phyloP scores from a whole-genome alignment of 1,140 invertebrate genomes.

The Ostrea denselamellosa region DNA sequence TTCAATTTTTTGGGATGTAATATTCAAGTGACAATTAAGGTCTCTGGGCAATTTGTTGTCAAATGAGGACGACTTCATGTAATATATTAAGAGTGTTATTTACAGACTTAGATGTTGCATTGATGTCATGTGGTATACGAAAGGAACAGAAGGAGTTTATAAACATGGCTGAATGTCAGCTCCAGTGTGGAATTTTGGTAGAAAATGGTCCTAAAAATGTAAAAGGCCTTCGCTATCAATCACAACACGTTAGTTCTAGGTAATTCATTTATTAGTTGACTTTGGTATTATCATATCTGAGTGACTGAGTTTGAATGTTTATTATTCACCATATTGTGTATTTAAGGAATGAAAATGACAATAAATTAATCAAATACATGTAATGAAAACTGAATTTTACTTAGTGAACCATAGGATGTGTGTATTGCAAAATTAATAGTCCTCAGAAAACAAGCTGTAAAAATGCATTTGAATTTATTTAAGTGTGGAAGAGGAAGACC shows the following conservation, averaged over 20 bases:
- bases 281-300: background rate
- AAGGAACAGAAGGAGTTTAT: slow-evolving; percentile 2
- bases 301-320: background rate
- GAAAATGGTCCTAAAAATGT: background rate
- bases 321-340: background rate
- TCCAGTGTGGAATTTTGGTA: slow-evolving; percentile 1
- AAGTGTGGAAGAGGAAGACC: background rate
- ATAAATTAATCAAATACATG: background rate
- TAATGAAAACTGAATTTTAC: background rate
- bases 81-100: background rate
- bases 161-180: background rate
- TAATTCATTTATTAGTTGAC: background rate
- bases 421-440: too few species aligned
- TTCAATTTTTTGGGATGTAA: background rate
- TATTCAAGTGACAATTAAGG: background rate
- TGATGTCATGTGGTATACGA: background rate
- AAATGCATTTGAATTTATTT: background rate
- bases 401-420: background rate
- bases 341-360: background rate
- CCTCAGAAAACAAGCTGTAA: too few species aligned
- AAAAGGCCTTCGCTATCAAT: background rate
- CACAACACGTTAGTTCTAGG: background rate
- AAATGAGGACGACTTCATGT: background rate
- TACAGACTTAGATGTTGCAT: slow-evolving; percentile 16
- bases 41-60: background rate